Evolutionary conservation across 2,797 vertebrate genomes (phyloP).

Genomic region (Lophotriccus pileatus): DNA sequence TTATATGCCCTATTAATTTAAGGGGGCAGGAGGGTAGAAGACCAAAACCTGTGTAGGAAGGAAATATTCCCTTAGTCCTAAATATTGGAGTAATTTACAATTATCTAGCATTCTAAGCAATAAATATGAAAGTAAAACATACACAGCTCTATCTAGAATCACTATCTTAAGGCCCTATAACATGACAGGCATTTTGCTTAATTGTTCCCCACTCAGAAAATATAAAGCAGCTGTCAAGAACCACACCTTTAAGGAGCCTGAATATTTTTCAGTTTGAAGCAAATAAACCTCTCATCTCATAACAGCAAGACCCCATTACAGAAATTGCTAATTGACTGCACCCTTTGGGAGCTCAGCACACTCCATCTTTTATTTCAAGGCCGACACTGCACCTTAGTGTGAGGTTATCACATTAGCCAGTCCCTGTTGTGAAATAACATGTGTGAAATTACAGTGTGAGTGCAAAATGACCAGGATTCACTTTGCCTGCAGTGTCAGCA

Average conservation of each 20-base stretch:
- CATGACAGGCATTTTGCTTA: neutral
- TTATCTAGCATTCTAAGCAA: neutral
- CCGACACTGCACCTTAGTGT: neutral
- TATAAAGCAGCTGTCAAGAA: neutral
- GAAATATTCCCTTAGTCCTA: neutral
- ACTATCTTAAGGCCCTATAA: neutral
- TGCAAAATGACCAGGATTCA: neutral
- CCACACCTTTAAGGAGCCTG: neutral
- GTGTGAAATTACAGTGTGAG: neutral
- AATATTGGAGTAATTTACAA: neutral
- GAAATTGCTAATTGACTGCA: neutral
- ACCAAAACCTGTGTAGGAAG: neutral
- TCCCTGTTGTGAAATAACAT: neutral
- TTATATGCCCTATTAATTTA: neutral
- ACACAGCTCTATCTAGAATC: neutral
- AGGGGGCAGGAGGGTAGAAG: neutral
- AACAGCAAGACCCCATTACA: neutral
- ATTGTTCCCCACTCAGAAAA: neutral
- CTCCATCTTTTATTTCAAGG: slow-evolving; percentile 8
- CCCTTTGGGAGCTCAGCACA: neutral
- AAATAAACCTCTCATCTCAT: neutral
- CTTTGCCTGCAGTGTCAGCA: neutral
- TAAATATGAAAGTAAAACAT: neutral
- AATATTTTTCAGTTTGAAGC: neutral
- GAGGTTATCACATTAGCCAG: slow-evolving; percentile 20